Base-by-base conservation (phyloP, 2,797 vertebrate genomes). In the Lepilemur ruficaudatus region DNA sequence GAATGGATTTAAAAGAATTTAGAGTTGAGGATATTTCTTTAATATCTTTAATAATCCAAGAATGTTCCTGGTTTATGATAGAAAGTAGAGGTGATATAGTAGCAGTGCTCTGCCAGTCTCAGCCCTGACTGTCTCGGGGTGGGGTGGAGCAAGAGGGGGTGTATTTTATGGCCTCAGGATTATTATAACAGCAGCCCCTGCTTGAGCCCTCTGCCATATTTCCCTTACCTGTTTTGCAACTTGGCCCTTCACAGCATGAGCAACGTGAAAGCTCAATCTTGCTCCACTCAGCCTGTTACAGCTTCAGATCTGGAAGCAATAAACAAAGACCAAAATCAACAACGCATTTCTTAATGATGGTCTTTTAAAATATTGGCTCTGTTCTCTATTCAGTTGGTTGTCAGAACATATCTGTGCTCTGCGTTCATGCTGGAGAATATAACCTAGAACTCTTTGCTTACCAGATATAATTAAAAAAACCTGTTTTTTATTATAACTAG, bases 281-380 rank as follows among this genome's bases (percentile, higher is more conserved):
- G 11, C 28, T 61, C 48, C 13, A 46, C 7, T 55, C 61, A 32
- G 59, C 28, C 41, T 38, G 30, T 48, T 38, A 28, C 12, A 30
- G 18, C 55, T 95, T 85, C 52, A 35, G 72, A 13, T 28, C 69
- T 79, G 61, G 55, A 93, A 96, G 17, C 48, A 89, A 72, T 59
- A 81, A 46, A 52, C 0, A 1, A 84, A 90, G 35, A 76, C 14
- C 32, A 81, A 94, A 73, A 88, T 63, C 82, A 94, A 65, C 55
- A 89, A 35, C 41, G 22, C 13, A 38, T 73, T 93, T 87, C 50
- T 72, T 55, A 88, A 63, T 4, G 25, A 43, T 10, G 22, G 32
- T 28, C 28, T 93, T 92, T 93, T 50, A 82, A 93, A 95, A 69
- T 50, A 89, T 86, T 67, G 76, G 10, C n/a, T 63, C 43, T 67